phyloP scores from a whole-genome alignment of 2,888 invertebrate genomes.

The Rhamnusium bicolor region DNA sequence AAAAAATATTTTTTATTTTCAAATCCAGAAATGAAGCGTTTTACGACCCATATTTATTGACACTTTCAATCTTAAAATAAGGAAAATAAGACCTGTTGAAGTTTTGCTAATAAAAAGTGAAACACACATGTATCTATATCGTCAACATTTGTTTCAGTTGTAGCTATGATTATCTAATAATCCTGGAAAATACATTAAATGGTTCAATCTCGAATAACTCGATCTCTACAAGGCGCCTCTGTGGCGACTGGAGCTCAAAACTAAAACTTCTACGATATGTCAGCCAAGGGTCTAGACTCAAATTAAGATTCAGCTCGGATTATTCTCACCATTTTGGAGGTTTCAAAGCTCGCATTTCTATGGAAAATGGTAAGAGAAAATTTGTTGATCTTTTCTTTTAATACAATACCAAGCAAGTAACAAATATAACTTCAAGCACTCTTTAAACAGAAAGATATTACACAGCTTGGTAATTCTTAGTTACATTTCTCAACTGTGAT shows the following conservation, averaged over 20 bases:
- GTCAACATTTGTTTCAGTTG: conserved; percentile 74
- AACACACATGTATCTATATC: too few species aligned
- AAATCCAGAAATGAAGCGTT: too few species aligned
- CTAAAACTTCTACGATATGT: conserved; percentile 82
- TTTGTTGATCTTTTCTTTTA: background rate
- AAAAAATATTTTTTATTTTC: too few species aligned
- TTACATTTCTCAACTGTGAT: too few species aligned
- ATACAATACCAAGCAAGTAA: background rate
- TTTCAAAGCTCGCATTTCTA: conserved; percentile 81
- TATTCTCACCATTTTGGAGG: conserved; percentile 85
- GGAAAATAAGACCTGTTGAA: too few species aligned
- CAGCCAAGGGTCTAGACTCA: conserved; percentile 76
- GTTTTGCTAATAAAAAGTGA: too few species aligned
- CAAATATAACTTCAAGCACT: too few species aligned
- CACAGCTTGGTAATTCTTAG: too few species aligned
- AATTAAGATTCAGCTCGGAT: conserved; percentile 83
- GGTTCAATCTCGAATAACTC: conserved; percentile 61
- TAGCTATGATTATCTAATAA: conserved; percentile 85
- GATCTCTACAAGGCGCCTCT: conserved; percentile 71
- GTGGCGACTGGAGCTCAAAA: conserved; percentile 87
- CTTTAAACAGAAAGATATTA: too few species aligned
- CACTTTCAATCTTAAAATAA: too few species aligned
- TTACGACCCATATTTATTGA: too few species aligned
- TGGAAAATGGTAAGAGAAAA: conserved; percentile 80
- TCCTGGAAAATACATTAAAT: conserved; percentile 71